Evolutionary conservation across 2,113 vertebrate species (phyloP).

Genomic region (Progne subis): DNA sequence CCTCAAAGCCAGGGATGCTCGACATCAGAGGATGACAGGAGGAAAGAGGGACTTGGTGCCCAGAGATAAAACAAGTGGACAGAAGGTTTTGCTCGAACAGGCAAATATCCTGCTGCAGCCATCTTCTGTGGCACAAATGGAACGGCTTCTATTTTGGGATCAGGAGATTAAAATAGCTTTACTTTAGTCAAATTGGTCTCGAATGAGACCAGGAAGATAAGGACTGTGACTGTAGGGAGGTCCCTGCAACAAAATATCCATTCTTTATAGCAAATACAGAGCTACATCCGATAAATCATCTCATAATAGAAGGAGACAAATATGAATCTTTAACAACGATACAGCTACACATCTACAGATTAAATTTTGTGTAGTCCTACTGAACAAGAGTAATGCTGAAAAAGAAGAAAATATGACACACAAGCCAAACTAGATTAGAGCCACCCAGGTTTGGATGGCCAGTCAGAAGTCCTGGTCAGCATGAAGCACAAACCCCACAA

Average conservation of each 20-base stretch:
- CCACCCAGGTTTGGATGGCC: accelerated
- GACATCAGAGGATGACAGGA: not conserved
- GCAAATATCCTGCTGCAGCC: not conserved
- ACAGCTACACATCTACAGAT: not conserved
- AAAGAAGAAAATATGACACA: not conserved
- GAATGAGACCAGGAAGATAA: not conserved
- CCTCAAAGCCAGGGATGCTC: not conserved
- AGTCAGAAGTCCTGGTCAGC: not conserved
- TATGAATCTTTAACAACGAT: not conserved
- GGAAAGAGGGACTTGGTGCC: accelerated
- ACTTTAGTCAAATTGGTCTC: conserved; percentile 2
- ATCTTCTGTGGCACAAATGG: not conserved
- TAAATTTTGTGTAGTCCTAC: not conserved
- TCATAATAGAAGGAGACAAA: not conserved
- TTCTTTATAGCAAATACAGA: not conserved
- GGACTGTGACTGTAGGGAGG: not conserved
- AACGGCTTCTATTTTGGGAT: conserved; percentile 48
- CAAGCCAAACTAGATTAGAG: not conserved
- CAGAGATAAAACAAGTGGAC: not conserved
- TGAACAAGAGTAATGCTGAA: not conserved
- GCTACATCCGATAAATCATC: not conserved
- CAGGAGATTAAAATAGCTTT: conserved; percentile 59
- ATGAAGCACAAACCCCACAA: accelerated
- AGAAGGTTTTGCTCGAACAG: not conserved
- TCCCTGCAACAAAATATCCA: not conserved